Conservation (phyloP, 2,888 invertebrate species). For the Sabatieria punctata region DNA sequence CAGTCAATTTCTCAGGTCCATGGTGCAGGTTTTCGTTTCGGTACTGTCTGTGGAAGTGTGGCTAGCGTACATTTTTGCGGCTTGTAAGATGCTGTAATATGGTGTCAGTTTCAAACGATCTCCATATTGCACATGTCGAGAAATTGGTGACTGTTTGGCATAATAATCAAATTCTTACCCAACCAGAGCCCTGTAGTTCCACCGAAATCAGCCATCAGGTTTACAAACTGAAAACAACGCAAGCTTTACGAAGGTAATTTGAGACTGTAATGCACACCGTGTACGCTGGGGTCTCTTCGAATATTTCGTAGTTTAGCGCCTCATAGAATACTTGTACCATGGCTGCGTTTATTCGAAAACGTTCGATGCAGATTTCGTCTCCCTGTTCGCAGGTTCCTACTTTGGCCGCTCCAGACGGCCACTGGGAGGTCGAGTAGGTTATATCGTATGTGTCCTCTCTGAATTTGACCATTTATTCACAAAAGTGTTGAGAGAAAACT, state of each 20-base stretch:
- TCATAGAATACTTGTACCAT: conserved; percentile 32
- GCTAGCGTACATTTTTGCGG: no score
- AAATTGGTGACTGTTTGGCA: no score
- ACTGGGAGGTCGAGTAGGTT: not conserved
- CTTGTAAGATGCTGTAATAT: no score
- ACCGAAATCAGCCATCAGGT: conserved; percentile 8
- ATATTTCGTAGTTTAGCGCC: conserved; percentile 29
- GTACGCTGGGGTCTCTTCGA: conserved; percentile 26
- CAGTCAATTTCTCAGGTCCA: no score
- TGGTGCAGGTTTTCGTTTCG: no score
- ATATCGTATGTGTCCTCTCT: not conserved
- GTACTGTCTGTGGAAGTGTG: no score
- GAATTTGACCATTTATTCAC: not conserved
- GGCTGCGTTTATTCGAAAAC: conserved; percentile 27
- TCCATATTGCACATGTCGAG: no score
- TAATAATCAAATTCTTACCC: not conserved
- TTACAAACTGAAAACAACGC: conserved; percentile 6
- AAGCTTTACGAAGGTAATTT: no score
- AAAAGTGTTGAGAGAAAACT: no score
- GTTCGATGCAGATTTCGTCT: not conserved
- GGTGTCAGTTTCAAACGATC: no score
- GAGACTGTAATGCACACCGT: conserved; percentile 13
- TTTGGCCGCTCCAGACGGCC: not conserved
- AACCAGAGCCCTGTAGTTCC: conserved; percentile 9
- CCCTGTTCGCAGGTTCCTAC: not conserved